Conservation (phyloP, 2,113 vertebrate species). For the Noctilio leporinus region DNA sequence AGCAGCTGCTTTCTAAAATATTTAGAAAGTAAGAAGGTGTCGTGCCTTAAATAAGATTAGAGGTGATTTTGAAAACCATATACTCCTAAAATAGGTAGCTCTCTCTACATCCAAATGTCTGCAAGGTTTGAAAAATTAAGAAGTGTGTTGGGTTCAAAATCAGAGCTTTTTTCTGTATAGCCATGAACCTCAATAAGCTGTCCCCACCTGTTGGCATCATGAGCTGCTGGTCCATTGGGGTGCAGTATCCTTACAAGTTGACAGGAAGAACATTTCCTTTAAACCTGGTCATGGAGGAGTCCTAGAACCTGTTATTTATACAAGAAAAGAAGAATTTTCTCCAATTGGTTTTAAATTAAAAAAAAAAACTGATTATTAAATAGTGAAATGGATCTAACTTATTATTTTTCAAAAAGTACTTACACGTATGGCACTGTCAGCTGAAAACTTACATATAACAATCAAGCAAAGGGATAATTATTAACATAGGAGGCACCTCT, state of each 20-base stretch:
- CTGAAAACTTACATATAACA: background rate
- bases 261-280: background rate
- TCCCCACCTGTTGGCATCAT: fast-evolving
- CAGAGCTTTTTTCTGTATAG: background rate
- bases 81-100: background rate
- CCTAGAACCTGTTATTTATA: background rate
- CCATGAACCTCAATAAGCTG: background rate
- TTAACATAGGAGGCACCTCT: background rate
- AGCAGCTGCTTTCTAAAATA: background rate
- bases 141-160: background rate
- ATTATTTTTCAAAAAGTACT: background rate
- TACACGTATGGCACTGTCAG: background rate
- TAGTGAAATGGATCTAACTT: background rate
- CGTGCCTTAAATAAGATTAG: background rate
- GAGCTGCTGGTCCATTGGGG: fast-evolving
- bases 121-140: background rate
- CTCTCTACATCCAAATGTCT: background rate
- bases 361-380: background rate
- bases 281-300: background rate
- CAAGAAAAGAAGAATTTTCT: background rate
- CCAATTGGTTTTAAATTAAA: background rate
- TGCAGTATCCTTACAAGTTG: background rate
- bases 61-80: background rate
- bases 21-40: background rate
- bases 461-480: background rate